phyloP scores from a whole-genome alignment of 1,140 invertebrate species.

The Zophobas atratus region DNA sequence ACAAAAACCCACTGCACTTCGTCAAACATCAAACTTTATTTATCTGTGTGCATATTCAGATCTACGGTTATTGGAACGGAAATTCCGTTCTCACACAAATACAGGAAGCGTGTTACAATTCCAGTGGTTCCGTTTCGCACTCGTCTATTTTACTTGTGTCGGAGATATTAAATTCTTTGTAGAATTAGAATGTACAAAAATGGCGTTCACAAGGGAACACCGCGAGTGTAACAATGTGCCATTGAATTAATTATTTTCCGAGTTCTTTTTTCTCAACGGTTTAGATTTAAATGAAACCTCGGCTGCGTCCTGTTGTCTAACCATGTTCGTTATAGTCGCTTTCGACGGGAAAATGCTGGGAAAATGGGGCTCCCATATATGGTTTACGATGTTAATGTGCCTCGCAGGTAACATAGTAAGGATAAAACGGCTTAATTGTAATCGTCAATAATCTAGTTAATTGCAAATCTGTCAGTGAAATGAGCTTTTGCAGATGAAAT shows the following conservation, averaged over 20 bases:
- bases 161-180: background rate
- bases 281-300: background rate
- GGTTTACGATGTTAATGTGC: no score
- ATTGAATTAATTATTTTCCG: slow-evolving; percentile 3
- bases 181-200: background rate
- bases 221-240: slow-evolving; percentile 10
- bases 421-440: background rate
- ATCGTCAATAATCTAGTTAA: slow-evolving; percentile 4
- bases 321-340: background rate
- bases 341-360: background rate
- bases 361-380: no score
- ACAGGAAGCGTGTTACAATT: slow-evolving; percentile 32
- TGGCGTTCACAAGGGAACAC: background rate
- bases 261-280: background rate
- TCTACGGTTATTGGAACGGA: slow-evolving; percentile 43
- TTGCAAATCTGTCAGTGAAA: slow-evolving; percentile 6
- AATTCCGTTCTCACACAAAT: slow-evolving; percentile 45
- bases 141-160: slow-evolving; percentile 1
- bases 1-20: background rate
- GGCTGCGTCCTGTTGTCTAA: background rate
- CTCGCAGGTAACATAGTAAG: no score
- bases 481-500: slow-evolving; percentile 2
- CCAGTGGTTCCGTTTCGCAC: slow-evolving; percentile 35
- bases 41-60: slow-evolving; percentile 18
- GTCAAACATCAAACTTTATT: slow-evolving; percentile 1